Conservation (phyloP, 2,113 vertebrate genomes). For the Perca schrenkii region DNA sequence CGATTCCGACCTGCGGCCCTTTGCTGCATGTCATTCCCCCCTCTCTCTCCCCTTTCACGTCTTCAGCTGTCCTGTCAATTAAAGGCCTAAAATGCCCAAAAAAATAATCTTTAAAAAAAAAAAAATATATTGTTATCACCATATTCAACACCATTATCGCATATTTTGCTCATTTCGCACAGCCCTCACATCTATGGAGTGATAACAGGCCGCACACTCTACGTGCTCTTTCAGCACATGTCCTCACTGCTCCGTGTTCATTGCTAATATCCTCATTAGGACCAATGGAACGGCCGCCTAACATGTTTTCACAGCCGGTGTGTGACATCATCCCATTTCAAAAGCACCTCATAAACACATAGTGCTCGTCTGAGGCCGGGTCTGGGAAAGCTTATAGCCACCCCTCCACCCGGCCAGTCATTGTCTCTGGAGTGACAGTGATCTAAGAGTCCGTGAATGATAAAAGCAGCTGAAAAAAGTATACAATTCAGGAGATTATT, state of each 20-base stretch:
- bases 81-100: too few relatives aligned
- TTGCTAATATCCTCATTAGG: slow-evolving; percentile 69
- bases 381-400: slow-evolving; percentile 62
- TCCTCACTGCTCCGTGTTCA: slow-evolving; percentile 32
- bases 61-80: too few relatives aligned
- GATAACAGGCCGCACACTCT: slow-evolving; percentile 59
- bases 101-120: too few relatives aligned
- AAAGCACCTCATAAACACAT: slow-evolving; percentile 72
- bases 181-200: neutral
- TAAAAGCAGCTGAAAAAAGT: slow-evolving; percentile 37
- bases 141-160: too few relatives aligned
- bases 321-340: slow-evolving; percentile 77
- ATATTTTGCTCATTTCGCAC: too few relatives aligned
- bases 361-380: slow-evolving; percentile 45
- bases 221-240: slow-evolving; percentile 41
- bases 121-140: too few relatives aligned
- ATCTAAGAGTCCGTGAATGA: slow-evolving; percentile 44
- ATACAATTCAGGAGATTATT: slow-evolving; percentile 7
- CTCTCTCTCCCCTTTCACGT: too few relatives aligned
- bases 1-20: too few relatives aligned
- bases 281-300: slow-evolving; percentile 24
- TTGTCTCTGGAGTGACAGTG: slow-evolving; percentile 62
- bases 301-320: slow-evolving; percentile 77
- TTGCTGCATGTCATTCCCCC: too few relatives aligned
- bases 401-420: slow-evolving; percentile 17